These are phyloP conservation scores for Numida meleagris DNA, from an alignment of 2,113 vertebrate species.

Conservation along the genomic window DNA sequence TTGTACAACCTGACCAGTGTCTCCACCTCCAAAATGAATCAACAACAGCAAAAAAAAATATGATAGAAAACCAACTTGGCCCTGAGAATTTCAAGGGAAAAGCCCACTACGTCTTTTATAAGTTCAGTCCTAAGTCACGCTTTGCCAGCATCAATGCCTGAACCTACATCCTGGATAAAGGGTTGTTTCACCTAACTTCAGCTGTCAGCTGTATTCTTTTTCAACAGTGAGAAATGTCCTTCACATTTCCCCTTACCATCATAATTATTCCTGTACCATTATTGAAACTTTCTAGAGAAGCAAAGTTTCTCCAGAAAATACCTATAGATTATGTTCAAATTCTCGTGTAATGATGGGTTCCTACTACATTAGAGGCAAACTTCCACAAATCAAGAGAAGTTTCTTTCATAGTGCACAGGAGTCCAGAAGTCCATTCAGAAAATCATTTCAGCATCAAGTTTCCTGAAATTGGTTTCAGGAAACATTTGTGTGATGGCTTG, in stretches of 20 bases:
- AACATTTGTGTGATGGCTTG: neutral
- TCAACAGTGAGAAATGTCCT: neutral
- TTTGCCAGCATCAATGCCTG: neutral
- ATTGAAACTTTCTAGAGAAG: neutral
- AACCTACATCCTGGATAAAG: neutral
- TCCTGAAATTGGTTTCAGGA: neutral
- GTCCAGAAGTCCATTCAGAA: neutral
- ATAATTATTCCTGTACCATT: neutral
- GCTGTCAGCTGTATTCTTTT: neutral
- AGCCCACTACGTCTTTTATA: neutral
- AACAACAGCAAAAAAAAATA: neutral
- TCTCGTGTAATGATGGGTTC: neutral
- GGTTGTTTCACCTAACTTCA: neutral
- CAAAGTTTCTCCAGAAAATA: neutral
- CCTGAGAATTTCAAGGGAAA: neutral
- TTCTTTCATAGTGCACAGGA: neutral
- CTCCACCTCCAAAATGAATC: neutral
- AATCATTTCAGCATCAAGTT: neutral
- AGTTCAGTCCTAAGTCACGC: fast-evolving
- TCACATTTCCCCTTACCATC: neutral
- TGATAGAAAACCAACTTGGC: neutral
- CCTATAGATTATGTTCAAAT: neutral
- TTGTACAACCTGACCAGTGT: neutral
- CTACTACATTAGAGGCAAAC: neutral
- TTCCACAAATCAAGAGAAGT: neutral